phyloP scores from a whole-genome alignment of 2,888 invertebrate species.

The Scelioninae gen. 2 region DNA sequence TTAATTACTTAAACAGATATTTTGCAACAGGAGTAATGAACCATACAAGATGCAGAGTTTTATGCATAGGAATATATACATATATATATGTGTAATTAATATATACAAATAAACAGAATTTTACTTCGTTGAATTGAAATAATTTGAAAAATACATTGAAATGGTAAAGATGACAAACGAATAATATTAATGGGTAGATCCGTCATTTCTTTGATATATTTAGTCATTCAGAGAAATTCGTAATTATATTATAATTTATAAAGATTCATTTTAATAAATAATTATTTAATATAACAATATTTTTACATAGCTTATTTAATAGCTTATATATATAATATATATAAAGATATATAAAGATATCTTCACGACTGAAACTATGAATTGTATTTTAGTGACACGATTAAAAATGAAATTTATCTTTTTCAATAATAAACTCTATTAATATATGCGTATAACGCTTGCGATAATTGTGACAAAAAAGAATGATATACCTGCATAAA shows the following conservation, averaged over 20 bases:
- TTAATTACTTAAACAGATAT: too few relatives aligned
- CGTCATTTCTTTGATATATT: constrained; percentile 15
- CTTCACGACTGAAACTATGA: constrained; percentile 7
- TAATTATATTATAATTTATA: constrained; percentile 2
- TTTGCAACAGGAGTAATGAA: too few relatives aligned
- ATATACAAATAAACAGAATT: too few relatives aligned
- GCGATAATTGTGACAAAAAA: not conserved
- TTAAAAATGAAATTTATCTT: constrained; percentile 8
- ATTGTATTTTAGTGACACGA: constrained; percentile 29
- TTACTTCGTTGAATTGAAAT: too few relatives aligned
- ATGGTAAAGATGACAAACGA: not conserved
- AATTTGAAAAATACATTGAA: too few relatives aligned
- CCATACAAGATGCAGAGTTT: too few relatives aligned
- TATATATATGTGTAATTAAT: too few relatives aligned
- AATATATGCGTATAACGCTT: constrained; percentile 28
- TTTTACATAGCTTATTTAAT: constrained; percentile 23
- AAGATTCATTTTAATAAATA: not conserved
- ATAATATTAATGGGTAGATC: not conserved
- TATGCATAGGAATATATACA: too few relatives aligned
- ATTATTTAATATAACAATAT: constrained; percentile 12
- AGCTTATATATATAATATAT: not conserved
- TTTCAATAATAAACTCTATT: not conserved
- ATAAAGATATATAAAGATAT: constrained; percentile 1
- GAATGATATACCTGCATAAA: not conserved
- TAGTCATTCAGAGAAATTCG: not conserved